Evolutionary conservation across 1,140 invertebrate species (phyloP).

Genomic region (Dysdera silvatica): DNA sequence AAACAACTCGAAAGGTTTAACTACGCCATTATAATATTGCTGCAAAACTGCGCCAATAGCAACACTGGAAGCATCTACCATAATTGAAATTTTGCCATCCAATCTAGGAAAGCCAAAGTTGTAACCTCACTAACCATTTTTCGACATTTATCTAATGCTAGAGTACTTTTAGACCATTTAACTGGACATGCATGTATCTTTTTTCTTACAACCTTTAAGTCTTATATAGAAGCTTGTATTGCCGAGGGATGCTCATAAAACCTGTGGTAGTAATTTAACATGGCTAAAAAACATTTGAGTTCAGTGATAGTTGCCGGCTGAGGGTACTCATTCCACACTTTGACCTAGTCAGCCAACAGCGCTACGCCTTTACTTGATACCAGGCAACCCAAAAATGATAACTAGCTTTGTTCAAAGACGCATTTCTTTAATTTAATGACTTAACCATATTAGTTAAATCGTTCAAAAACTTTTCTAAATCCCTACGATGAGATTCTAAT

Average conservation of each 20-base stretch:
- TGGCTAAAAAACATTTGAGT: too few species aligned
- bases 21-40: conserved; percentile 1
- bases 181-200: background rate
- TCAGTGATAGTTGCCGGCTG: too few species aligned
- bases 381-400: conserved; percentile 16
- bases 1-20: conserved; percentile 30
- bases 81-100: conserved; percentile 7
- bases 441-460: conserved; percentile 37
- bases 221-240: background rate
- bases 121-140: conserved; percentile 31
- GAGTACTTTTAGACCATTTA: conserved; percentile 29
- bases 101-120: conserved; percentile 12
- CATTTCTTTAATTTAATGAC: conserved; percentile 37
- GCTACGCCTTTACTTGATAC: conserved; percentile 4
- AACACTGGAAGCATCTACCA: conserved; percentile 21
- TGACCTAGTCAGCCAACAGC: conserved; percentile 13
- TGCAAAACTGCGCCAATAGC: conserved; percentile 26
- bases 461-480: conserved; percentile 41
- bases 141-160: conserved; percentile 43
- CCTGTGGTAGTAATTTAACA: conserved; percentile 8
- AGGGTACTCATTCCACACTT: conserved; percentile 19
- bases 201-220: background rate
- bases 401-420: conserved; percentile 4
- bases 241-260: background rate
- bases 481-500: conserved; percentile 38